Evolutionary conservation across 2,888 invertebrate genomes (phyloP).

Genomic region (Limnephilus auricula): DNA sequence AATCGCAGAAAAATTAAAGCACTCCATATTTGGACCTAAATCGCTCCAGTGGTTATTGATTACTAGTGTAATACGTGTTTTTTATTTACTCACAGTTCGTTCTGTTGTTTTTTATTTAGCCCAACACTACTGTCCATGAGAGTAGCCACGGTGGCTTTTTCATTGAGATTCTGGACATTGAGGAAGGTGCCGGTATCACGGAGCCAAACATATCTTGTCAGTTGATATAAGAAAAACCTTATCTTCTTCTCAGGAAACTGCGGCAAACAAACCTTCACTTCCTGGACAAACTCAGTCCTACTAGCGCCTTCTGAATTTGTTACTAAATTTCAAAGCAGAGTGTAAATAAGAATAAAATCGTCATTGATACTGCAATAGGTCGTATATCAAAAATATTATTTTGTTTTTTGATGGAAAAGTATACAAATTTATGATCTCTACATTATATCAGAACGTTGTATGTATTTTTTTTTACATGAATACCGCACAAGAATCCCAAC

Average conservation of each 20-base stretch:
- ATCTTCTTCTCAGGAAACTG: conserved; percentile 74
- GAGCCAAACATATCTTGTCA: conserved; percentile 79
- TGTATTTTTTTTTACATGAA: no score
- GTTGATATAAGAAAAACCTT: conserved; percentile 78
- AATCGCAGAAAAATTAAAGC: no score
- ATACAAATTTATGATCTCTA: no score
- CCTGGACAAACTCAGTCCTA: conserved; percentile 73
- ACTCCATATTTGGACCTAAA: no score
- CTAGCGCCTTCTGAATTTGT: conserved; percentile 75
- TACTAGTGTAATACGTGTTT: neutral
- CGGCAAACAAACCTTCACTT: conserved; percentile 74
- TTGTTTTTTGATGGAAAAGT: no score
- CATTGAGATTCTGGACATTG: conserved; percentile 75
- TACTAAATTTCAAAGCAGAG: conserved; percentile 70
- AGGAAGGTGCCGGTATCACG: conserved; percentile 75
- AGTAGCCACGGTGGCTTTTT: conserved; percentile 74
- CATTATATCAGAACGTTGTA: no score
- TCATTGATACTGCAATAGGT: no score
- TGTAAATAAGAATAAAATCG: neutral
- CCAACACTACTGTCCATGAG: conserved; percentile 77
- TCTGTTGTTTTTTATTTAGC: conserved; percentile 77
- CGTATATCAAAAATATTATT: no score
- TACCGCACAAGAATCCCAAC: no score
- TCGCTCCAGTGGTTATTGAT: no score
- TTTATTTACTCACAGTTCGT: conserved; percentile 76